Evolutionary conservation across 1,140 invertebrate species (phyloP).

Genomic region (Papilio aristodemus): DNA sequence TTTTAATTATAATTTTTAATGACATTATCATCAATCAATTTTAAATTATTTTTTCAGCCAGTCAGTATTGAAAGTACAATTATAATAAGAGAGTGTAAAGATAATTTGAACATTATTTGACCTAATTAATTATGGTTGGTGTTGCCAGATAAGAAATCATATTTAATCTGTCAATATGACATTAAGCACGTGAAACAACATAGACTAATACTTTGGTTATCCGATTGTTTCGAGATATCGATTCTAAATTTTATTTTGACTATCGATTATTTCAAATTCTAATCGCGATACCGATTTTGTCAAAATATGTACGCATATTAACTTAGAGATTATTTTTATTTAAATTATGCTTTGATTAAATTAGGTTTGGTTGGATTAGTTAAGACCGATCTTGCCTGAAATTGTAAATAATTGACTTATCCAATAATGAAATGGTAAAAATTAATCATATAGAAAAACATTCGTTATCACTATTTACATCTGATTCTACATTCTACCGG

Average conservation of each 20-base stretch:
- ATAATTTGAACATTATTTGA: constrained; percentile 3
- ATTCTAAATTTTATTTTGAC: not conserved
- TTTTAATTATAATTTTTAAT: too few relatives aligned
- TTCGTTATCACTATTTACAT: too few relatives aligned
- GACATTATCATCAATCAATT: constrained; percentile 43
- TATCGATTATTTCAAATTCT: constrained; percentile 1
- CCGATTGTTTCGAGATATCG: not conserved
- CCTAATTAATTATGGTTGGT: not conserved
- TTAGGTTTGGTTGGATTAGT: not conserved
- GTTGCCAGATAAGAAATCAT: too few relatives aligned
- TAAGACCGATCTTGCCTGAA: not conserved
- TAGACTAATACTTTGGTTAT: not conserved
- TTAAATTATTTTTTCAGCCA: constrained; percentile 36
- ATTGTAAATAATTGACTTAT: not conserved
- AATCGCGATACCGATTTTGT: too few relatives aligned
- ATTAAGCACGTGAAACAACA: not conserved
- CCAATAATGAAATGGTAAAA: too few relatives aligned
- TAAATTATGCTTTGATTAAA: not conserved
- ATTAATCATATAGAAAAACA: too few relatives aligned
- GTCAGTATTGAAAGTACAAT: constrained; percentile 34
- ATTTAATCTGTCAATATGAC: constrained; percentile 10
- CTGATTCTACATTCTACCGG: too few relatives aligned
- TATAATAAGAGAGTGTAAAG: constrained; percentile 7
- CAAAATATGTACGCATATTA: too few relatives aligned
- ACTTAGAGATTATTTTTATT: not conserved